Base-by-base conservation (phyloP, 2,888 invertebrate genomes). In the Polydrusus cervinus region DNA sequence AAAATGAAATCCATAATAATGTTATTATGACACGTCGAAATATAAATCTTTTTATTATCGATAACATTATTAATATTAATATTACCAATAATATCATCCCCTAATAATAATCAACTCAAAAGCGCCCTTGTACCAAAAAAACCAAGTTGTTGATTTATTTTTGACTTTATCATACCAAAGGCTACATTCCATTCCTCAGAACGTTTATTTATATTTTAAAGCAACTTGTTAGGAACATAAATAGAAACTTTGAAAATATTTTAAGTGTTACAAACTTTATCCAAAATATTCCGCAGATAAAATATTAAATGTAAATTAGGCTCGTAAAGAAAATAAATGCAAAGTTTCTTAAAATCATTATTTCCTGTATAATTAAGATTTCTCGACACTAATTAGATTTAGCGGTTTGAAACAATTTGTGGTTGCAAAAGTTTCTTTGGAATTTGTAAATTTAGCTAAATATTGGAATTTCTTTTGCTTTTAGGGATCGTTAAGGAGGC, bases 391-490 rank as follows among this genome's bases (percentile, higher is more conserved):
- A 53, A 53, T 53, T 53, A 53, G 30, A 53, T 30, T 53, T 53
- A n/a, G 30, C 51, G 18, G 51, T 51, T 51, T 11, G 53, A 53
- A 53, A 53, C 53, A 53, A 53, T 53, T 53, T 30, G 51, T 20
- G 53, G 53, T 53, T 53, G 53, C 25, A 25, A 53, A 53, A 53
- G 53, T 53, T 53, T 53, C 53, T n/a, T 53, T 53, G 53, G 30
- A 53, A 53, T 53, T 53, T 30, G 53, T 30, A 30, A 53, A 51
- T 51, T 51, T 25, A 53, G 25, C 53, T 53, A 53, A 53, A 53
- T 53, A 25, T 53, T n/a, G 25, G 7, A 30, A 2, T 53, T 53
- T 53, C 20, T 51, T 53, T 53, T 53, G 53, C 30, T 25, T 18
- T 53, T 30, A 30, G 30, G 10, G 34, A 34, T 1, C 34, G 10